Evolutionary conservation across 2,113 vertebrate species (phyloP), one percentile per base, ranked within the genome.

Genomic region (Otis tarda): DNA sequence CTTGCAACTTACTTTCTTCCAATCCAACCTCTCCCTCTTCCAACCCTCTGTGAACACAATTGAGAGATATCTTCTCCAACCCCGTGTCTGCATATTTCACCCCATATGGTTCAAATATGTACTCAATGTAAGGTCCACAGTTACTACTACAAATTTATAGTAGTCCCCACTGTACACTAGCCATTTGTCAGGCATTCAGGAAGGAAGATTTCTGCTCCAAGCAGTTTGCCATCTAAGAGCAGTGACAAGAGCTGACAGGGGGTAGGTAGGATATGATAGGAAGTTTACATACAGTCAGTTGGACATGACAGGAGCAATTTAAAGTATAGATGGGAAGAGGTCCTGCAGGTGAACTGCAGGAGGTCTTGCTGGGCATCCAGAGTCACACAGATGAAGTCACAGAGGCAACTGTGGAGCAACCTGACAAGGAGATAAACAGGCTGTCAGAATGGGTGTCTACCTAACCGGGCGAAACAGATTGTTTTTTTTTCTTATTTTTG

Each of bases 361-460:
- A 84, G 35, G 28, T 84, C 64, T 85, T 77, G 16, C 31, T 53
- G n/a, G 61, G 65, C 52, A 86, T 59, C 71, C 61, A 53, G 49
- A 73, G 15, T 64, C 11, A 1, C 41, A 55, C 0, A 73, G 71
- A 39, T 68, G 82, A 91, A 82, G 64, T 79, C 37, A 59, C 39
- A 73, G 47, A 69, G 53, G 11, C 57, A 76, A 28, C 55, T 94
- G 39, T 8, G 9, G 47, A 64, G 60, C 39, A 82, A 43, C 28
- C 31, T 93, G 83, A 59, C 25, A 37, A 91, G 35, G 35, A 95
- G 55, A 86, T 47, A 94, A 93, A 71, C 45, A 69, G 35, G 14
- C 16, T 84, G 35, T 56, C 4, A 4, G 30, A 31, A 53, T 35
- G 56, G 43, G 52, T 87, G 45, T 83, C 39, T 82, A 91, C n/a